Conservation (phyloP, 2,888 invertebrate species). For the Alloscopus bannaensis region DNA sequence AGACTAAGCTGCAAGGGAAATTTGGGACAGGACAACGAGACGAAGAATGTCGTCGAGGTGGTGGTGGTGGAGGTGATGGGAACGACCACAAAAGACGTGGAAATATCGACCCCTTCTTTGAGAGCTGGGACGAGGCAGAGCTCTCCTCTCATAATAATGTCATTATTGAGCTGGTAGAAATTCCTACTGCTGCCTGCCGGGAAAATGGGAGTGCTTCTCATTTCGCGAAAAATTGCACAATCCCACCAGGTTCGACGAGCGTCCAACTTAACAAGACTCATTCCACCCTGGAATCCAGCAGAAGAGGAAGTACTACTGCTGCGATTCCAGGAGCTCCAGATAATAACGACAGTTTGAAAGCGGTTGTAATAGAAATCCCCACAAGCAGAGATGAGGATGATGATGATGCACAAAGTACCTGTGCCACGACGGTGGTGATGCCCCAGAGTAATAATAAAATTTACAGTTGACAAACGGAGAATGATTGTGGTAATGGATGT, state of each 20-base stretch:
- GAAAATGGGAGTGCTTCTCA: conserved; percentile 24
- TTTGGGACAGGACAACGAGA: conserved; percentile 6
- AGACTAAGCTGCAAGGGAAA: conserved; percentile 33
- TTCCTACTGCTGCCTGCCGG: conserved; percentile 46
- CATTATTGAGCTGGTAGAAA: conserved; percentile 70
- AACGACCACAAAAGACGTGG: not conserved
- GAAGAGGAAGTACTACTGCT: no score
- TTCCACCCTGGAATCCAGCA: not conserved
- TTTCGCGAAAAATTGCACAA: no score
- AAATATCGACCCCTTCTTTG: conserved; percentile 54
- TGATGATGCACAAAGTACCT: not conserved
- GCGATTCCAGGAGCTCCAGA: no score
- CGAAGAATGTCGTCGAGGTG: not conserved
- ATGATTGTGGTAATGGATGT: not conserved
- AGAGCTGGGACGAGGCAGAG: conserved; percentile 69
- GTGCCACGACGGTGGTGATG: not conserved
- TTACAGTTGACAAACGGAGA: conserved; percentile 32
- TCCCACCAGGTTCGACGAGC: not conserved
- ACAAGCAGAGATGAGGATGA: not conserved
- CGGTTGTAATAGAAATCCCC: not conserved
- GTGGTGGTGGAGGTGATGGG: not conserved
- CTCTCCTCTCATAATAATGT: conserved; percentile 69
- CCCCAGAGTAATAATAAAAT: not conserved
- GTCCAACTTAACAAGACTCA: no score
- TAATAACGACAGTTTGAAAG: no score